These are phyloP conservation scores for Hippocampus guttulatus DNA, from an alignment of 2,113 vertebrate species.

Conservation along the genomic window DNA sequence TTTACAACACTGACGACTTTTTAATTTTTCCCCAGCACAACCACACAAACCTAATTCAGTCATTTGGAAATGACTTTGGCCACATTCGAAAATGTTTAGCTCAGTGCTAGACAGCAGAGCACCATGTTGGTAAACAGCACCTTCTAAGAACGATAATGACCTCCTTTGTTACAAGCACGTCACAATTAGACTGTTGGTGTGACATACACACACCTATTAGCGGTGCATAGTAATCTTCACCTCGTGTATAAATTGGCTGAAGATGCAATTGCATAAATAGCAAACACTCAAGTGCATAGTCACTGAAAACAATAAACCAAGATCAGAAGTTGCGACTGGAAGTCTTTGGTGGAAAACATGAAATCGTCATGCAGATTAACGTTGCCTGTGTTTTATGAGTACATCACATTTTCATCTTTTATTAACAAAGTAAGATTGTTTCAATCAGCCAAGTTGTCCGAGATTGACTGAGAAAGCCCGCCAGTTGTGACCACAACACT, in stretches of 20 bases:
- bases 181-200: constrained; percentile 40
- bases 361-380: constrained; percentile 20
- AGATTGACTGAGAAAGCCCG: constrained; percentile 4
- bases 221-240: constrained; percentile 59
- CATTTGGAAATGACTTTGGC: constrained; percentile 3
- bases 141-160: constrained; percentile 42
- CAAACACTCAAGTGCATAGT: constrained; percentile 66
- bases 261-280: constrained; percentile 68
- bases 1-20: background rate
- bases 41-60: constrained; percentile 3
- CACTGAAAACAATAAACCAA: constrained; percentile 46
- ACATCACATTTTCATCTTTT: background rate
- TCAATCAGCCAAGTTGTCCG: constrained; percentile 12
- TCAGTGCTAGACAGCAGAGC: constrained; percentile 30
- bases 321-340: constrained; percentile 29
- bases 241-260: constrained; percentile 35
- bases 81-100: constrained; percentile 14
- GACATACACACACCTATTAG: constrained; percentile 34
- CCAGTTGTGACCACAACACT: constrained; percentile 4
- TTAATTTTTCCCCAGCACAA: background rate
- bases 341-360: constrained; percentile 39
- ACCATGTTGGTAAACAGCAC: constrained; percentile 46
- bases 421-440: background rate
- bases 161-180: constrained; percentile 52
- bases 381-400: background rate